These are phyloP conservation scores for Brachionus manjavacas DNA, from an alignment of 1,140 invertebrate species.

Conservation along the genomic window DNA sequence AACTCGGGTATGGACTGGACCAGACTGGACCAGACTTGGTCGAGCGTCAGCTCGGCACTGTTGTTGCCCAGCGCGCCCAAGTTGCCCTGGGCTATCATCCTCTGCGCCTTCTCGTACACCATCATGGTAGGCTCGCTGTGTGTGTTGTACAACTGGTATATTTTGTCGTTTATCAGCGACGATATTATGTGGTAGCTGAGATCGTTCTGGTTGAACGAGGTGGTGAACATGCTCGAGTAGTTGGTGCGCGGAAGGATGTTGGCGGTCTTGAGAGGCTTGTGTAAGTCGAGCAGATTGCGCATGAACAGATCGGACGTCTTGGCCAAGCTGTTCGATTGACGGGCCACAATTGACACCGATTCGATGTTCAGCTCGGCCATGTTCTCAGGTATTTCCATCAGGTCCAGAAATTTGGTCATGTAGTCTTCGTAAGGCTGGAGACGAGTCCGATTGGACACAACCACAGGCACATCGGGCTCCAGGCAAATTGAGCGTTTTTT, in stretches of 20 bases:
- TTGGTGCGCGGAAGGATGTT: conserved; percentile 3
- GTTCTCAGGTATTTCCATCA: background rate
- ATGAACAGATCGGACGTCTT: conserved; percentile 3
- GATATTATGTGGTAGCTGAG: conserved; percentile 27
- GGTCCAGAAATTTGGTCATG: conserved; percentile 21
- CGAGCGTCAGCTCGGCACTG: background rate
- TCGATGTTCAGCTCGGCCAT: background rate
- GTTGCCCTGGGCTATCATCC: background rate
- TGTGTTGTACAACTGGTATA: conserved; percentile 31
- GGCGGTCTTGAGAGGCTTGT: background rate
- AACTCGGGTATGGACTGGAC: background rate
- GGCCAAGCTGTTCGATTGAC: background rate
- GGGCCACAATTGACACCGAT: background rate
- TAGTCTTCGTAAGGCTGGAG: conserved; percentile 2
- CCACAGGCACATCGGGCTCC: background rate
- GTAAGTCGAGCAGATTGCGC: conserved; percentile 6
- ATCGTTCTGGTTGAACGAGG: conserved; percentile 2
- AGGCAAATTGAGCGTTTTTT: background rate
- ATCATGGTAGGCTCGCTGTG: background rate
- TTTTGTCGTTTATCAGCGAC: conserved; percentile 31
- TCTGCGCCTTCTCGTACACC: conserved; percentile 16
- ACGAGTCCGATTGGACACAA: background rate
- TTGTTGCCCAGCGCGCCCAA: background rate
- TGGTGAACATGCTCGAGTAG: conserved; percentile 9
- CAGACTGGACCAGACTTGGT: background rate